phyloP scores from a whole-genome alignment of 2,797 vertebrate genomes.

The Mus spretus region DNA sequence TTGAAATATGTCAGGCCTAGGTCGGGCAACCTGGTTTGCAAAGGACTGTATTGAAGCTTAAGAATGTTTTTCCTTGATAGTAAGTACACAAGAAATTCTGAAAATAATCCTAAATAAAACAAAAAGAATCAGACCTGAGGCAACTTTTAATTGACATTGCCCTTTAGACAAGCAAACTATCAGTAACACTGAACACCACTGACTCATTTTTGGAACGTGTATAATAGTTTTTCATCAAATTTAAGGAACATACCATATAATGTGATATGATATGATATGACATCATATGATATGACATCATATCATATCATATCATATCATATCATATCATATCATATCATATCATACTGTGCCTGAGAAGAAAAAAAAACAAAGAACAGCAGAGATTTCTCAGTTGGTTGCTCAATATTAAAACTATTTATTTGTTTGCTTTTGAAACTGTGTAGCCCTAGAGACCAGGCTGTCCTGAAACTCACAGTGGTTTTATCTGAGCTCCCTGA shows the following conservation, averaged over 20 bases:
- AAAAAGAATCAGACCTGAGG: background rate
- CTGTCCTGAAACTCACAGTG: background rate
- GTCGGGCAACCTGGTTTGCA: slow-evolving; percentile 9
- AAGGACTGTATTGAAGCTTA: slow-evolving; percentile 32
- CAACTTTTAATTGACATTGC: background rate
- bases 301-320: background rate
- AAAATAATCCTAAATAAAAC: background rate
- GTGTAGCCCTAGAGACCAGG: background rate
- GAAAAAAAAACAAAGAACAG: background rate
- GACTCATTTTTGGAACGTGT: background rate
- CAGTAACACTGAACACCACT: background rate
- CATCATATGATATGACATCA: no score
- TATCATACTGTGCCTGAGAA: background rate
- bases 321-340: background rate
- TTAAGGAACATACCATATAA: background rate
- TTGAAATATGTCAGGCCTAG: slow-evolving; percentile 50
- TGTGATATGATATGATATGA: background rate
- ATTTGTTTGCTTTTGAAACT: background rate
- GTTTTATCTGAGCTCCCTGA: background rate
- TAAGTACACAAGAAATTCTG: slow-evolving; percentile 53
- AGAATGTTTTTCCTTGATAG: slow-evolving; percentile 1
- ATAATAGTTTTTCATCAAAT: slow-evolving; percentile 31
- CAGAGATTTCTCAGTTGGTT: background rate
- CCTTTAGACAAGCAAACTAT: background rate
- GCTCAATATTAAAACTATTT: background rate